A percentile compares a stretch with the other conserved stretches of the same genome.
Evolutionary conservation across 2,888 invertebrate species (phyloP).

Genomic region (Drosophila buzzatii): DNA sequence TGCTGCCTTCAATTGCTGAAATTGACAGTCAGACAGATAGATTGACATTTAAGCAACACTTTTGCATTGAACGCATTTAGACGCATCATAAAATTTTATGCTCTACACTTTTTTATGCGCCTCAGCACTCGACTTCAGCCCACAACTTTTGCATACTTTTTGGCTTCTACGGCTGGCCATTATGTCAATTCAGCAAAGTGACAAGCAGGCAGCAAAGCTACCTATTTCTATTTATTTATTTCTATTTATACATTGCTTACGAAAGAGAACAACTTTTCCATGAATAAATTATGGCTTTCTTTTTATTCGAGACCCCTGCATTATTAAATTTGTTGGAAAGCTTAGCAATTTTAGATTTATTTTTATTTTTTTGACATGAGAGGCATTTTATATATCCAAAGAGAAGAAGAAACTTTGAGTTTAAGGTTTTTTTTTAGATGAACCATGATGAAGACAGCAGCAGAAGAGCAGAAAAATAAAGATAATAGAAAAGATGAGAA

Average conservation of each 20-base stretch:
- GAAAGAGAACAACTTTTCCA: conserved; percentile 17
- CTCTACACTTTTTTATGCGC: conserved; percentile 61
- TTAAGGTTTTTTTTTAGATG: neutral
- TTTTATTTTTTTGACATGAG: neutral
- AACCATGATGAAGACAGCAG: neutral
- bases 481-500: neutral
- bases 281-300: conserved; percentile 36
- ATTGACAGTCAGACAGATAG: conserved; percentile 81
- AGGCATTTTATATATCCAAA: neutral
- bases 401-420: neutral
- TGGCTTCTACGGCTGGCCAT: conserved; percentile 58
- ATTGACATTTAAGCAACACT: conserved; percentile 82
- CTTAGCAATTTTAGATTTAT: neutral
- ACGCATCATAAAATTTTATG: conserved; percentile 81
- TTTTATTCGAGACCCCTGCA: neutral
- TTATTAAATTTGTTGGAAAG: conserved; percentile 2
- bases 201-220: neutral
- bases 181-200: conserved; percentile 32
- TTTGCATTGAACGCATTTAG: conserved; percentile 76
- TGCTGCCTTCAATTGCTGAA: conserved; percentile 74
- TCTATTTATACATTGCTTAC: conserved; percentile 10
- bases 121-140: conserved; percentile 51
- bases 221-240: conserved; percentile 15
- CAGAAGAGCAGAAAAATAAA: neutral
- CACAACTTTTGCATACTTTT: conserved; percentile 67